phyloP scores from a whole-genome alignment of 1,140 invertebrate genomes.

The Drosophila littoralis region DNA sequence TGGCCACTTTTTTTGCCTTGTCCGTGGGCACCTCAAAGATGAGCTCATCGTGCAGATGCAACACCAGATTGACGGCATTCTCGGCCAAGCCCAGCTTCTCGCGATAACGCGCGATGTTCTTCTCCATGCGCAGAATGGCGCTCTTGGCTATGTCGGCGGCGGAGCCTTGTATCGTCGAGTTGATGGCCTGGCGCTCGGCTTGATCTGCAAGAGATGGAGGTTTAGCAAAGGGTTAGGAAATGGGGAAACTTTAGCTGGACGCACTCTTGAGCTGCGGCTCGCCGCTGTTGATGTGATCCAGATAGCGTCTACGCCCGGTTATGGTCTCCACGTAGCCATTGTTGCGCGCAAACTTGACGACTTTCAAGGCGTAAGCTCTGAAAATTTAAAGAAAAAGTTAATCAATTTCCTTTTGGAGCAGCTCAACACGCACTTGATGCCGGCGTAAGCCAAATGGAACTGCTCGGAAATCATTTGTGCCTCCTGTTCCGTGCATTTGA shows the following conservation, averaged over 20 bases:
- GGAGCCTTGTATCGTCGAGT: conserved; percentile 97
- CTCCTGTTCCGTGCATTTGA: conserved; percentile 92
- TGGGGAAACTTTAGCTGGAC: background rate
- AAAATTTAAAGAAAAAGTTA: background rate
- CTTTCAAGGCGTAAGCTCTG: conserved; percentile 88
- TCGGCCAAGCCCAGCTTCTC: conserved; percentile 72
- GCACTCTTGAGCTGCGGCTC: conserved; percentile 86
- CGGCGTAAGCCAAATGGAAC: conserved; percentile 94
- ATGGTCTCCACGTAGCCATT: conserved; percentile 94
- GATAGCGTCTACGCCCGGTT: conserved; percentile 90
- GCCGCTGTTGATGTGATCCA: conserved; percentile 90
- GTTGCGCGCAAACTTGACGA: conserved; percentile 89
- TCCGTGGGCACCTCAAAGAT: conserved; percentile 93
- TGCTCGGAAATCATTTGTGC: conserved; percentile 91
- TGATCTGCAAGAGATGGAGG: conserved; percentile 86
- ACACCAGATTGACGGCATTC: conserved; percentile 86
- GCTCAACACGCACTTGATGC: conserved; percentile 84
- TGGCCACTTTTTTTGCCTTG: conserved; percentile 87
- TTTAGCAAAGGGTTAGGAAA: background rate
- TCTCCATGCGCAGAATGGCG: conserved; percentile 93
- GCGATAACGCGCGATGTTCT: conserved; percentile 81
- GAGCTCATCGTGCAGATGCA: conserved; percentile 98
- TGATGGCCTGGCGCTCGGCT: conserved; percentile 97
- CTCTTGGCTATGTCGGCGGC: conserved; percentile 97
- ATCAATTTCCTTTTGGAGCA: background rate